Base-by-base conservation (phyloP, 2,888 invertebrate genomes). In the Allophyes oxyacanthae region DNA sequence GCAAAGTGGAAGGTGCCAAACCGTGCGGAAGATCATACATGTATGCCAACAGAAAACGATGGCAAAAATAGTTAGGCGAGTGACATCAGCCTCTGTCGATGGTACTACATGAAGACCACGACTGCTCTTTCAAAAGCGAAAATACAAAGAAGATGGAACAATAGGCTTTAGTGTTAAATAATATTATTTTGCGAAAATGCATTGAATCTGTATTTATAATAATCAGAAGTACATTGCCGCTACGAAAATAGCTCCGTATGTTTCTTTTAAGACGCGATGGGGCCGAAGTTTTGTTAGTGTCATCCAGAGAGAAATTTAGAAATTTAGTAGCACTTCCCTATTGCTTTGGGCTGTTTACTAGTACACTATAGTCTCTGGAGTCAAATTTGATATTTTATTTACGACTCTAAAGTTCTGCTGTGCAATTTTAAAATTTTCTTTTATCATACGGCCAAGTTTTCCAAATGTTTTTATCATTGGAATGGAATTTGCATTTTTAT, bases 301-400 rank as follows among this genome's bases (percentile, higher is more conserved):
- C 89, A 87, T 87, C 89, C 67, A 76, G 87, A 86, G 88, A 83
- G 85, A 87, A 87, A 88, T 88, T 88, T 87, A 87, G 85, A 86
- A 87, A 88, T 88, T 87, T 88, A 87, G 83, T 85, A 75, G 75
- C 77, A 78, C 85, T 82, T 56, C 64, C 69, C 74, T 82, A 83
- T 82, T 81, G 83, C 83, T 78, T 56, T 57, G 71, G 75, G 82
- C 71, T 65, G 66, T 80, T 77, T 79, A 76, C 75, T 73, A 58
- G 69, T 28, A 33, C 8, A 41, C 11, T 72, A 64, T 62, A 68
- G 67, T 81, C 75, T 72, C 75, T 20, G 44, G 74, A 62, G 68
- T 61, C 59, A 72, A 73, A 77, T 77, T 77, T 78, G 54, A 72
- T 68, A 69, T 72, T 75, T 72, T 75, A 72, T 78, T 78, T 78